phyloP scores from a whole-genome alignment of 2,888 invertebrate genomes.

The Zele albiditarsus region DNA sequence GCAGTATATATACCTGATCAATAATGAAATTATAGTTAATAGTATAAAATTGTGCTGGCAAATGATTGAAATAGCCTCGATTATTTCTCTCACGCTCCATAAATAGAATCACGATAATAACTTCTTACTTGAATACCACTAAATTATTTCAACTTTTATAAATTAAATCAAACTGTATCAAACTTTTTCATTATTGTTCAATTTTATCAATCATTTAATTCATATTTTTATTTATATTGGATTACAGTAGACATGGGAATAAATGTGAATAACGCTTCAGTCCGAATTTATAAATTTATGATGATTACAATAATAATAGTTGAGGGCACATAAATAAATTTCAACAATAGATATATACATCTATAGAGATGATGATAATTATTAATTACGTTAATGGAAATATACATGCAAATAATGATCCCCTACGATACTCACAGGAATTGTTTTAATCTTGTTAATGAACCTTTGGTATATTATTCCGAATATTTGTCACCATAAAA shows the following conservation, averaged over 20 bases:
- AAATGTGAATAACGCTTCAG: background rate
- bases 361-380: slow-evolving; percentile 15
- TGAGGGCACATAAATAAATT: background rate
- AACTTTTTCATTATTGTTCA: background rate
- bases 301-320: background rate
- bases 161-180: background rate
- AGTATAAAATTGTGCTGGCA: background rate
- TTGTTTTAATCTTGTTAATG: slow-evolving; percentile 32
- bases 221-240: too few species aligned
- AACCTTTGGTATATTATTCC: background rate
- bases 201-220: too few species aligned
- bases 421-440: slow-evolving; percentile 12
- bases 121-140: background rate
- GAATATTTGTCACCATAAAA: slow-evolving; percentile 5
- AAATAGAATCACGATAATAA: slow-evolving; percentile 4
- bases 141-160: background rate
- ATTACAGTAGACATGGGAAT: too few species aligned
- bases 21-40: slow-evolving; percentile 10
- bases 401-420: slow-evolving; percentile 26
- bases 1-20: background rate
- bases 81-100: background rate
- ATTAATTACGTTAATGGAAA: slow-evolving; percentile 31
- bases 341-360: background rate
- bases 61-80: slow-evolving; percentile 17
- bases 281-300: background rate